These are phyloP conservation scores for Turritopsis rubra DNA, from an alignment of 30 jellyfish, hydroid and myxozoan species.

Conservation along the genomic window DNA sequence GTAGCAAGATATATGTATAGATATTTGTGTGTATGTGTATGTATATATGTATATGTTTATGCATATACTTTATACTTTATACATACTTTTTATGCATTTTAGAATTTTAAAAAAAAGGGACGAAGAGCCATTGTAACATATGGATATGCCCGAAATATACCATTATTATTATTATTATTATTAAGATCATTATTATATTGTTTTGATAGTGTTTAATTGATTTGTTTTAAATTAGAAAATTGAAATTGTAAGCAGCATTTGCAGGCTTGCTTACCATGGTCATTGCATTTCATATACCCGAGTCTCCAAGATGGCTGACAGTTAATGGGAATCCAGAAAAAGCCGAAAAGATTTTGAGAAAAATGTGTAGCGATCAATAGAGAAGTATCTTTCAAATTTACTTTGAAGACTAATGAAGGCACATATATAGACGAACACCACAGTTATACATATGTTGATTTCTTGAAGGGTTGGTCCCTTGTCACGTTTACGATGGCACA, in stretches of 20 bases:
- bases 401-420: not conserved
- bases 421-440: not conserved
- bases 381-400: not conserved
- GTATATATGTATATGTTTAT: too few relatives aligned
- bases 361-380: not conserved
- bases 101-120: too few relatives aligned
- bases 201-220: not conserved
- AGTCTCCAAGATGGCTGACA: slow-evolving; percentile 16
- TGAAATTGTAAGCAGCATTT: not conserved
- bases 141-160: too few relatives aligned
- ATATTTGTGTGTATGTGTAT: too few relatives aligned
- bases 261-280: not conserved
- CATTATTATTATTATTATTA: not conserved
- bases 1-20: too few relatives aligned
- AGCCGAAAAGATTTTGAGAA: slow-evolving; percentile 8
- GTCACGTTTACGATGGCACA: not conserved
- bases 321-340: not conserved
- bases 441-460: slow-evolving; percentile 1
- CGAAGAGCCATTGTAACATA: too few relatives aligned
- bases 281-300: not conserved
- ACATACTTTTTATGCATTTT: too few relatives aligned
- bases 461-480: not conserved
- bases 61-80: too few relatives aligned
- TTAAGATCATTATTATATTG: not conserved
- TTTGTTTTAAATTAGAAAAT: not conserved